Evolutionary conservation across 1,140 invertebrate species (phyloP).

Genomic region (honey bee (Apis mellifera)): Amel_HAv3.1 CM009943.2:9344001-9344500

Average conservation of each 20-base stretch:
- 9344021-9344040: too few relatives aligned
- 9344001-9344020: too few relatives aligned
- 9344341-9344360: conserved; percentile 60
- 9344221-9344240: neutral
- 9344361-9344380: conserved; percentile 26
- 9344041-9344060: neutral
- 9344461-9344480: conserved; percentile 72
- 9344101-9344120: neutral
- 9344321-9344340: conserved; percentile 52
- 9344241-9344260: conserved; percentile 50
- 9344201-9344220: neutral
- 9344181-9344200: conserved; percentile 43
- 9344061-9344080: too few relatives aligned
- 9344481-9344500: conserved; percentile 82
- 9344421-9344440: neutral
- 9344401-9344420: neutral
- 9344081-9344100: neutral
- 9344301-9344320: conserved; percentile 49
- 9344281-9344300: conserved; percentile 64
- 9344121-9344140: neutral
- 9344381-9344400: neutral
- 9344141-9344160: conserved; percentile 15
- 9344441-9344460: conserved; percentile 58
- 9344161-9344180: conserved; percentile 42
- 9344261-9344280: conserved; percentile 75